Evolutionary conservation across 2,888 invertebrate genomes (phyloP), one percentile per base, ranked within the genome.

Genomic region (Nowickia ferox): DNA sequence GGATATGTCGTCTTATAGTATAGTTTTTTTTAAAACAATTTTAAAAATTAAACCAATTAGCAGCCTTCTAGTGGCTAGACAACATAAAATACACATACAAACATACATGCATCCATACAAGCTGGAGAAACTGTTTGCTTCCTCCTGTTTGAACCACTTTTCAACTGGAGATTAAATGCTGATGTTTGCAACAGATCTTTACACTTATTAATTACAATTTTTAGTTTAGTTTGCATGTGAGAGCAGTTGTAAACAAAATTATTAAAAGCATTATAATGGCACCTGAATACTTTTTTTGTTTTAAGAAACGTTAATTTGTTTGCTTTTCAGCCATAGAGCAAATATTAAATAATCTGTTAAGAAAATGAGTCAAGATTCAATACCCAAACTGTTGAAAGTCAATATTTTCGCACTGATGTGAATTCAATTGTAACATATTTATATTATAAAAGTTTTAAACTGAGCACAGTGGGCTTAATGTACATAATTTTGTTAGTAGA

Each of bases 391-490:
- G 22, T 51, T 38, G 17, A 65, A 78, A 65, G 78, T 71, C 61
- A 57, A 74, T 59, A 71, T 85, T 79, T 69, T 59, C 75, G 71
- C 55, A 79, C 40, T 85, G 48, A 71, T 63, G 75, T 79, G 69
- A 79, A 75, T 69, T 82, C 59, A 82, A 71, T 82, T 78, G 69
- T 82, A 75, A 79, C 57, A 79, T 11, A 66, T 83, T 53, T 38
- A 40, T 22, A 57, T 69, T 61, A 76, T 65, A 53, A 30, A 30
- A 30, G 5, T 30, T 30, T 30, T 30, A 6, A 68, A 68, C 42
- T 65, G 63, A 42, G 51, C 13, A 79, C 71, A 46, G 68, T 78
- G 53, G 77, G 1, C 1, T n/a, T 6, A 30, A 30, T 30, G 5
- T 30, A 5, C 6, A 1, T 30, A 30, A n/a, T n/a, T n/a, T 6